Evolutionary conservation across 2,888 invertebrate genomes (phyloP), one percentile per base, ranked within the genome.

Genomic region (Epinotia nisella): DNA sequence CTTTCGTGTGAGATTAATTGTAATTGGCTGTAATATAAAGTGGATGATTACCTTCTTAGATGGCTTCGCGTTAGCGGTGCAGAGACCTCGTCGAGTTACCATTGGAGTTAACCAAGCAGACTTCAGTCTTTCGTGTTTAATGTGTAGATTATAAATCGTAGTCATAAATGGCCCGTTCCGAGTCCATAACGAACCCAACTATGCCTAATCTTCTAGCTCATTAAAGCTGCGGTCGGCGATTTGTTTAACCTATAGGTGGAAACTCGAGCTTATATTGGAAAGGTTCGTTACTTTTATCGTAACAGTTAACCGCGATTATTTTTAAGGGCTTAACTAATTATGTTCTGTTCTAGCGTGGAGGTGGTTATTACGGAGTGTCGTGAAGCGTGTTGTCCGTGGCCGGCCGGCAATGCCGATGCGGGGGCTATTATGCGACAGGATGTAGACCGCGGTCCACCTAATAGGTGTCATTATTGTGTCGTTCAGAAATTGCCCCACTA

Each of bases 381-480:
- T 81, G 85, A 89, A 88, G 87, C 89, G 87, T 90, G 91, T 90
- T 87, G 89, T 87, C 85, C 84, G 80, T 77, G 81, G 76, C 77
- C 79, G 75, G 76, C 59, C 45, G 61, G 67, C 72, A 49, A 68
- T 67, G 72, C 77, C 83, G 79, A 79, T 76, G 79, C 78, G 76
- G 79, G 74, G 79, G 81, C 75, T 77, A 80, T 82, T 91, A 90
- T 88, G 91, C 91, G 92, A 91, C 92, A 92, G 89, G 89, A 87
- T 85, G 89, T 82, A 85, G 89, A 77, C 77, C 83, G 84, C 83
- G 84, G 80, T 83, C 84, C 80, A 80, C 81, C 83, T 93, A 93
- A 93, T 93, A 91, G 91, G 87, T 93, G 92, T 93, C 93, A 93
- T 93, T 93, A 93, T 85, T 83, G 86, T 88, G 91, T 90, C 91